A percentile compares a stretch with the other conserved stretches of the same genome.
Evolutionary conservation across 1,140 invertebrate genomes (phyloP).

Genomic region (Coelopa frigida): DNA sequence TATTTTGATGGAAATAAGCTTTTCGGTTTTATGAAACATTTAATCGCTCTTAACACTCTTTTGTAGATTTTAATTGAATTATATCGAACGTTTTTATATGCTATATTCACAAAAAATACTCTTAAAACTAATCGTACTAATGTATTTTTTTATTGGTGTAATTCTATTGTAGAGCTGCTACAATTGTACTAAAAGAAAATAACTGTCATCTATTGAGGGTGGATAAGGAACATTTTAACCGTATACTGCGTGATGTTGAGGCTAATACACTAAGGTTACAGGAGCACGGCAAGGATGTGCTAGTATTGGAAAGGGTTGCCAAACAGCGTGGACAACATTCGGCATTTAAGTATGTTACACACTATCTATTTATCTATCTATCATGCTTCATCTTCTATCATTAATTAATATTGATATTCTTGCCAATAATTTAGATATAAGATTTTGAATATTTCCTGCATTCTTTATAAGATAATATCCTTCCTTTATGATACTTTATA

Average conservation of each 20-base stretch:
- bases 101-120: too few relatives aligned
- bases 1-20: too few relatives aligned
- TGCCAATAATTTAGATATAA: too few relatives aligned
- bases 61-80: too few relatives aligned
- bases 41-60: too few relatives aligned
- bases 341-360: constrained; percentile 42
- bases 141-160: neutral
- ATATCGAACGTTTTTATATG: too few relatives aligned
- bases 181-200: constrained; percentile 74
- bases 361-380: neutral
- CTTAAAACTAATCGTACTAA: too few relatives aligned
- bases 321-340: constrained; percentile 45
- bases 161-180: constrained; percentile 61
- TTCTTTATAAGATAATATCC: neutral
- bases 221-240: constrained; percentile 83
- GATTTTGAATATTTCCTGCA: neutral
- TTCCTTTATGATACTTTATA: too few relatives aligned
- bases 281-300: constrained; percentile 79
- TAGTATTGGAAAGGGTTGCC: constrained; percentile 71
- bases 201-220: constrained; percentile 80
- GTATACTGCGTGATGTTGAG: constrained; percentile 77
- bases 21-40: too few relatives aligned
- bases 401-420: too few relatives aligned
- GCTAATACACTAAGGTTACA: constrained; percentile 81
- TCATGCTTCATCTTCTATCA: too few relatives aligned